These are phyloP conservation scores for Archivesica marissinica DNA, from an alignment of 1,140 invertebrate genomes.

Conservation along the genomic window DNA sequence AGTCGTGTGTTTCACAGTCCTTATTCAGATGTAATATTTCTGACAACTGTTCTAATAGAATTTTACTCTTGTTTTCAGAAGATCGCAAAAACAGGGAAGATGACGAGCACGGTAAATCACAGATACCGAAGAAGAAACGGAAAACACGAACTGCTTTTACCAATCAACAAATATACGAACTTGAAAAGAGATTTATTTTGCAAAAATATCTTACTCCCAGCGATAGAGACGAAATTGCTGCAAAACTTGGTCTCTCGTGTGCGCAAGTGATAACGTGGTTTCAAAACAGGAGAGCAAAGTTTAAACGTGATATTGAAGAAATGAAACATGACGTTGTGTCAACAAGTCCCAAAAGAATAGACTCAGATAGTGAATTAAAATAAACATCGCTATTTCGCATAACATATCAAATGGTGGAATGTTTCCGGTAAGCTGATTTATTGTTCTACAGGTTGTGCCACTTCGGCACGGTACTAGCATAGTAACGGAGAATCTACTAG, in stretches of 20 bases:
- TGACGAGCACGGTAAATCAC: constrained; percentile 31
- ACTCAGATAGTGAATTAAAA: constrained; percentile 11
- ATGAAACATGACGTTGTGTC: constrained; percentile 55
- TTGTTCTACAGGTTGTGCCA: too few relatives aligned
- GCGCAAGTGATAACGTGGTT: constrained; percentile 61
- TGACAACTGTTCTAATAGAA: background rate
- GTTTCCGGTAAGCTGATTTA: too few relatives aligned
- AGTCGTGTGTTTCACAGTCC: too few relatives aligned
- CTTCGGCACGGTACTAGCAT: too few relatives aligned
- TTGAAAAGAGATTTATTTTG: constrained; percentile 55
- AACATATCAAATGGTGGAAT: too few relatives aligned
- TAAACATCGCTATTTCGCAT: background rate
- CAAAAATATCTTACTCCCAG: constrained; percentile 60
- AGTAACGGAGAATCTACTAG: too few relatives aligned
- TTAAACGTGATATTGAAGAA: constrained; percentile 61
- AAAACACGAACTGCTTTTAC: constrained; percentile 62
- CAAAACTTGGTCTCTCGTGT: constrained; percentile 45
- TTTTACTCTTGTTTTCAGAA: constrained; percentile 33
- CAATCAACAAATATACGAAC: constrained; percentile 61
- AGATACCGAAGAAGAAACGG: constrained; percentile 58
- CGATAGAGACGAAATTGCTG: constrained; percentile 54
- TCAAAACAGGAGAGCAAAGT: constrained; percentile 60
- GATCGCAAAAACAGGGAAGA: constrained; percentile 13
- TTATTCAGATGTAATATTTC: too few relatives aligned
- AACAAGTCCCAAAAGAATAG: constrained; percentile 34